Conservation (phyloP, 2,113 vertebrate genomes). For the Cavia aperea region DNA sequence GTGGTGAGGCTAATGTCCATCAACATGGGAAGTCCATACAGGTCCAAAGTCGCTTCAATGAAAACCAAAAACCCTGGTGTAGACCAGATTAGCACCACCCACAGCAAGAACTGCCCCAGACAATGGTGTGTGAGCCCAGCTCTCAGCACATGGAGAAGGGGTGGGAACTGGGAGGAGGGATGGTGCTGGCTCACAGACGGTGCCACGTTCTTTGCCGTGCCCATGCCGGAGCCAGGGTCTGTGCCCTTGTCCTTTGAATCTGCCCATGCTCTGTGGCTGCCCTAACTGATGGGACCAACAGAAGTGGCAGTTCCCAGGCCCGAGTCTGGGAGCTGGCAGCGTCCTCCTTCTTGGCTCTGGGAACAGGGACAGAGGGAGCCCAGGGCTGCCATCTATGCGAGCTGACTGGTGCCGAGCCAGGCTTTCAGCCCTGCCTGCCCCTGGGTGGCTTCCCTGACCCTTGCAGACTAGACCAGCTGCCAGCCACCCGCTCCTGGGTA, state of each 20-base stretch:
- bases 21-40: not conserved
- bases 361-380: not conserved
- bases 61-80: not conserved
- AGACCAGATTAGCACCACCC: not conserved
- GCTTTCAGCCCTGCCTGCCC: not conserved
- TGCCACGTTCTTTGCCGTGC: rapidly evolving
- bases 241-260: too few species aligned
- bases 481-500: not conserved
- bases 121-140: not conserved
- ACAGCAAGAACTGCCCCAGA: not conserved
- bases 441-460: not conserved
- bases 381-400: not conserved
- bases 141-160: not conserved
- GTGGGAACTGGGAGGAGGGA: rapidly evolving
- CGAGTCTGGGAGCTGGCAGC: not conserved
- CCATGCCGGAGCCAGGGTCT: rapidly evolving
- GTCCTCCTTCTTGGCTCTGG: not conserved
- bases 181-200: rapidly evolving
- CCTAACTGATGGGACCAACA: not conserved
- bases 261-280: rapidly evolving
- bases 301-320: not conserved
- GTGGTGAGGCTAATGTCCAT: not conserved
- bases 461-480: not conserved
- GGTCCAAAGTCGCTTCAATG: not conserved
- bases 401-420: not conserved